Percentiles rank a stretch among this genome's conserved stretches.
These are phyloP conservation scores for Hemicentrotus pulcherrimus DNA, from an alignment of 35 echinoderm and acorn worm species.

Conservation along the genomic window DNA sequence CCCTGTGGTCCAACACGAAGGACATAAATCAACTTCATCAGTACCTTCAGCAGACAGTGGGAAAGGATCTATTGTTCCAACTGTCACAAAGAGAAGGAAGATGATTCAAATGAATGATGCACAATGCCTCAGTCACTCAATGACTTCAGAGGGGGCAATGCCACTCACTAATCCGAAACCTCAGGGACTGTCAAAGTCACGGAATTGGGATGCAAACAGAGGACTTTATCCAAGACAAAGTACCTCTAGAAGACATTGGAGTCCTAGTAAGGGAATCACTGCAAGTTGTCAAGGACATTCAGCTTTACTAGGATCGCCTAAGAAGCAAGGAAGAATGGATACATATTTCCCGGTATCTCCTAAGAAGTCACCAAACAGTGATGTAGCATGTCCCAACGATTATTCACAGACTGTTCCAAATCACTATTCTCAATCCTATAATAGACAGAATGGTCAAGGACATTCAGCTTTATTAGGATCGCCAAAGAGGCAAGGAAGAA, in stretches of 20 bases:
- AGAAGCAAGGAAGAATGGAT: conserved; percentile 38
- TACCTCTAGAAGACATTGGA: not conserved
- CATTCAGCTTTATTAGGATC: not conserved
- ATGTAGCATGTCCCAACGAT: not conserved
- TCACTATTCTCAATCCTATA: no score
- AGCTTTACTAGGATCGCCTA: not conserved
- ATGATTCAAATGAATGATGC: conserved; percentile 52
- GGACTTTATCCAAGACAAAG: conserved; percentile 59
- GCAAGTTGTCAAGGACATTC: not conserved
- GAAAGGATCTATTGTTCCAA: not conserved
- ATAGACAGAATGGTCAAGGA: not conserved
- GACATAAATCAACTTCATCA: not conserved
- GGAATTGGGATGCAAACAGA: conserved; percentile 61
- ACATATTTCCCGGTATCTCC: conserved; percentile 16
- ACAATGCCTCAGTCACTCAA: conserved; percentile 49
- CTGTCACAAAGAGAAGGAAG: conserved; percentile 33
- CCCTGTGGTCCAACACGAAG: not conserved
- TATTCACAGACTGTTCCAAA: no score
- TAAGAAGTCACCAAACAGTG: not conserved
- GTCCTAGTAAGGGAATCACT: not conserved
- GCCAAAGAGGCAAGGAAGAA: conserved; percentile 20
- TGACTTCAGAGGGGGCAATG: conserved; percentile 52
- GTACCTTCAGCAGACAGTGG: not conserved
- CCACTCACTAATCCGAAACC: conserved; percentile 53
- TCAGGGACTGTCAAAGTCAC: conserved; percentile 39